phyloP scores from a whole-genome alignment of 2,797 vertebrate genomes.

The Coranthus polyacanthus region DNA sequence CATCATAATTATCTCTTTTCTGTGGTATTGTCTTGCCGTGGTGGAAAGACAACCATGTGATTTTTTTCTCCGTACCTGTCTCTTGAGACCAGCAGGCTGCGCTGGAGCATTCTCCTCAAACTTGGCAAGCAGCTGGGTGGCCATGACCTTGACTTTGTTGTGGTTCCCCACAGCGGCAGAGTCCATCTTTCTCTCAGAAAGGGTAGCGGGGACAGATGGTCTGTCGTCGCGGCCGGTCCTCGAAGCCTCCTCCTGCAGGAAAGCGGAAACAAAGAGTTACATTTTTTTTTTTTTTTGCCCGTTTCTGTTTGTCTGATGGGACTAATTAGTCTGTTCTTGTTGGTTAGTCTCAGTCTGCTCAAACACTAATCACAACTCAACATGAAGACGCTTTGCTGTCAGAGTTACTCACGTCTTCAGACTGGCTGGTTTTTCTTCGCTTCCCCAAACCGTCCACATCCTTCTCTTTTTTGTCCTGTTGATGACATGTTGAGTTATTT shows the following conservation, averaged over 20 bases:
- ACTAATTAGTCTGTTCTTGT: slow-evolving; percentile 31
- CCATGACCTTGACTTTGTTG: slow-evolving; percentile 98
- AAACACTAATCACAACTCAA: slow-evolving; percentile 17
- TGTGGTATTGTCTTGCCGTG: neutral
- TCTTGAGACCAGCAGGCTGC: slow-evolving; percentile 86
- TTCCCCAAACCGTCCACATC: slow-evolving; percentile 93
- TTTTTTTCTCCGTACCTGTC: slow-evolving; percentile 88
- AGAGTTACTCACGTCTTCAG: slow-evolving; percentile 92
- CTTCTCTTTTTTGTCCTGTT: slow-evolving; percentile 98
- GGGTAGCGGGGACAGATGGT: slow-evolving; percentile 78
- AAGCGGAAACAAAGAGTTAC: neutral
- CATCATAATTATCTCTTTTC: slow-evolving; percentile 2
- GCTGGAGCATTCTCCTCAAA: slow-evolving; percentile 94
- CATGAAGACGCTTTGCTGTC: slow-evolving; percentile 19
- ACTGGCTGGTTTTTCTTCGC: slow-evolving; percentile 95
- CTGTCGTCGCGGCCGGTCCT: slow-evolving; percentile 85
- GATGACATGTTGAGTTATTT: slow-evolving; percentile 53
- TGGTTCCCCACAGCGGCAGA: slow-evolving; percentile 85
- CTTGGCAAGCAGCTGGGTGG: slow-evolving; percentile 96
- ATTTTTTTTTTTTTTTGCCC: neutral
- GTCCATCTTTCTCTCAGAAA: slow-evolving; percentile 88
- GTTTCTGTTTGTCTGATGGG: slow-evolving; percentile 2
- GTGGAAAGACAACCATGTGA: neutral
- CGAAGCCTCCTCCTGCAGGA: slow-evolving; percentile 88
- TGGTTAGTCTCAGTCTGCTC: neutral